Percentiles rank a stretch among this genome's conserved stretches.
phyloP scores from a whole-genome alignment of 2,797 vertebrate genomes.

The Anolis apletophallus region DNA sequence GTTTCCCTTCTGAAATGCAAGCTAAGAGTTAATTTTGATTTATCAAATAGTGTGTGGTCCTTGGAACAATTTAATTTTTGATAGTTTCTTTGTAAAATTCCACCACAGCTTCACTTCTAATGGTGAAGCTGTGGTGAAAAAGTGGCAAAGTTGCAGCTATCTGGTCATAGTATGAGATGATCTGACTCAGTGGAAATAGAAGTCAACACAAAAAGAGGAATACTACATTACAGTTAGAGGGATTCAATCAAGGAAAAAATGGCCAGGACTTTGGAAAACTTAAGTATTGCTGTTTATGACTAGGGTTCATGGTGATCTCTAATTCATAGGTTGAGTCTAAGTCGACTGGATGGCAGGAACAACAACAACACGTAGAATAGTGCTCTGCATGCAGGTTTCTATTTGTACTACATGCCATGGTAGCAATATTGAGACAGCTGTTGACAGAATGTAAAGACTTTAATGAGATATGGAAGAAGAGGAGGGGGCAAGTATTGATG shows the following conservation, averaged over 20 bases:
- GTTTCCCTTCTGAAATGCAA: not conserved
- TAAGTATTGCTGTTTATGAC: no score
- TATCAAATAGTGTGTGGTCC: not conserved
- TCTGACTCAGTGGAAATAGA: no score
- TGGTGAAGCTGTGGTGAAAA: no score
- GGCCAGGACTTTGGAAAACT: no score
- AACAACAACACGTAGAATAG: not conserved
- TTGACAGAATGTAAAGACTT: not conserved
- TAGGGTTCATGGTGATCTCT: no score
- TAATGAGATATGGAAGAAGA: not conserved
- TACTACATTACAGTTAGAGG: no score
- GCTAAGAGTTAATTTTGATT: conserved; percentile 1
- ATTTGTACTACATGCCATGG: not conserved
- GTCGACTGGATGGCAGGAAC: no score
- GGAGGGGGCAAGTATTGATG: not conserved
- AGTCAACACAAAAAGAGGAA: no score
- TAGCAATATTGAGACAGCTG: not conserved
- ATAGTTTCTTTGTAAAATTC: not conserved
- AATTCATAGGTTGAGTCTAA: no score
- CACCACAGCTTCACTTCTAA: not conserved
- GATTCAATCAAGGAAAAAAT: no score
- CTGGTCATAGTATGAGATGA: no score
- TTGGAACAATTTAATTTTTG: not conserved
- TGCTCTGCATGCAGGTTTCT: not conserved
- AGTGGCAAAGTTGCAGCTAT: not conserved